These are phyloP conservation scores for Drosophila sechellia DNA, from an alignment of 1,140 invertebrate species.

Conservation along the genomic window DNA sequence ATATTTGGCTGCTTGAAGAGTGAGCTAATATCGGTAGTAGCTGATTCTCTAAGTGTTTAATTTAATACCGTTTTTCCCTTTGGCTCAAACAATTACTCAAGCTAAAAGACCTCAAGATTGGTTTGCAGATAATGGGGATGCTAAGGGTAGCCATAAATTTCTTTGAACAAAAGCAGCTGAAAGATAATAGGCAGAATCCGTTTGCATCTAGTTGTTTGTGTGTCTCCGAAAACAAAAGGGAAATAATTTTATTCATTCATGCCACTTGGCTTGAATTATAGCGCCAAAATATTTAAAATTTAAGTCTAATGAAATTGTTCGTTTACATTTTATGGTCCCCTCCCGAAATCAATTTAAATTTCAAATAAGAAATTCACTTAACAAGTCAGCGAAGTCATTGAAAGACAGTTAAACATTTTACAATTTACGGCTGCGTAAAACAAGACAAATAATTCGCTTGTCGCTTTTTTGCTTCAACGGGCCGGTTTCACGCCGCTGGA, in stretches of 20 bases:
- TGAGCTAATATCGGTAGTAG: conserved; percentile 9
- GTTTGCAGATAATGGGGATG: background rate
- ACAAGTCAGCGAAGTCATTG: conserved; percentile 36
- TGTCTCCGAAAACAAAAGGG: background rate
- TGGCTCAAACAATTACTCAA: conserved; percentile 10
- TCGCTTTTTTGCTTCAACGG: background rate
- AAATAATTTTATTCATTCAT: conserved; percentile 33
- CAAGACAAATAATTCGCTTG: conserved; percentile 31
- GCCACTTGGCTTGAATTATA: conserved; percentile 9
- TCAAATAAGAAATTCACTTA: conserved; percentile 39
- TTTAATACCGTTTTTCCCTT: conserved; percentile 45
- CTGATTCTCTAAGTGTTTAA: conserved; percentile 31
- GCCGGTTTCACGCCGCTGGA: conserved; percentile 23
- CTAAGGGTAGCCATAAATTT: conserved; percentile 12
- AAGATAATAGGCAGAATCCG: conserved; percentile 7
- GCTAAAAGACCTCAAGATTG: background rate
- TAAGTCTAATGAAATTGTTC: conserved; percentile 27
- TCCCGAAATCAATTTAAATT: conserved; percentile 46
- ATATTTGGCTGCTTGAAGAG: conserved; percentile 10
- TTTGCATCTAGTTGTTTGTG: background rate
- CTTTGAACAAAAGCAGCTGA: background rate
- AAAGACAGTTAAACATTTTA: conserved; percentile 50
- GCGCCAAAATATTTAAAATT: conserved; percentile 26
- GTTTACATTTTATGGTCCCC: conserved; percentile 35
- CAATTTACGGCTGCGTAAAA: conserved; percentile 26